Evolutionary conservation across 2,113 vertebrate species (phyloP), one percentile per base, ranked within the genome.

Genomic region (Dissostichus mawsoni): DNA sequence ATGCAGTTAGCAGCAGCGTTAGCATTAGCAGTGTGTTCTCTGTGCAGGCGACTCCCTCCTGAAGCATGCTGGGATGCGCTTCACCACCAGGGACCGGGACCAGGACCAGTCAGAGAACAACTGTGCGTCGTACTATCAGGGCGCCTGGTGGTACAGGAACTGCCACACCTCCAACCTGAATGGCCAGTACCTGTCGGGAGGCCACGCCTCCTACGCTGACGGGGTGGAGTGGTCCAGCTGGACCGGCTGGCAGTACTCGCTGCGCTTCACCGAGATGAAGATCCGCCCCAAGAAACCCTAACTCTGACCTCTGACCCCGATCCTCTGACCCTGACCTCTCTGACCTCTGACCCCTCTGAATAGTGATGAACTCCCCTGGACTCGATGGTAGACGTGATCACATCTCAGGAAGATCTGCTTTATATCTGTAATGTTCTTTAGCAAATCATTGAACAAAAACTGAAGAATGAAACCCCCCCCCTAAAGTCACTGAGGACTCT

Each of bases 131-230:
- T 99, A 99, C 94, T 99, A 99, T 95, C 97, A 97, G 0, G 98
- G 98, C 0, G 98, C 98, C 77, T 99, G 98, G 98, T 99, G 98
- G 98, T 99, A 99, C 91, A 97, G 97, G 79, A 99, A 98, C 92
- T 99, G 98, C 93, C 98, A 99, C 95, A 99, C 97, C 2, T 97
- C 97, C 93, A 99, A 99, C 96, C 96, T 99, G 71, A 99, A 99
- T 0, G 98, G 98, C 59, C 97, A 99, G 91, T 99, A 99, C 94
- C 95, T 99, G 80, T 95, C 92, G 16, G 98, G 98, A 7, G 96
- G 98, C 76, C 98, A 99, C 90, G 96, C 97, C 73, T 99, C 98
- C 86, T 99, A 99, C 0, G 98, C 98, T 0, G 97, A 99, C 0
- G 98, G 98, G 70, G 95, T 99, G 8, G 98, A 99, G 94, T 99